Evolutionary conservation across 1,140 invertebrate genomes (phyloP), one percentile per base, ranked within the genome.

Genomic region (Bursaphelenchus mucronatus): DNA sequence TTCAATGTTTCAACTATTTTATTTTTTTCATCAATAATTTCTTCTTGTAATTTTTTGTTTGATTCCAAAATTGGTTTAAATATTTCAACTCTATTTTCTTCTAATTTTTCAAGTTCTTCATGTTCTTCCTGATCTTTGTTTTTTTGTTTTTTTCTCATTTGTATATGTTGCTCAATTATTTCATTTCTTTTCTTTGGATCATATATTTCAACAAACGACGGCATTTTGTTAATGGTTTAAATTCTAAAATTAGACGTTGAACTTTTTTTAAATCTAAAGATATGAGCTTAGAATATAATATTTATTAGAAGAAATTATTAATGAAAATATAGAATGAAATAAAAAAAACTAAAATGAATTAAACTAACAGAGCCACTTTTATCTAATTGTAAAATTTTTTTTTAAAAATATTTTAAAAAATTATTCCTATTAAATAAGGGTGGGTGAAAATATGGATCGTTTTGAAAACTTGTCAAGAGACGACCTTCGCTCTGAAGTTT

Each of bases 1-100:
- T 67, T 67, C 6, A 67, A 47, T n/a, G 63, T 67, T 54, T 66
- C 65, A 69, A 67, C 51, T 52, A 66, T 66, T 67, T 66, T 67
- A 40, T 66, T 66, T 41, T 54, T 43, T 19, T 67, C 65, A 19
- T 67, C 51, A 40, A 67, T 67, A 8, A 67, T 66, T 39, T 67
- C 65, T 17, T 67, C 46, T 67, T 68, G 66, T 3, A 68, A 54
- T 51, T 71, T 62, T 71, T 72, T 47, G 51, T 68, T 71, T 2
- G 66, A 70, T 63, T 68, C 67, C 41, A 71, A 40, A 50, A 68
- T 68, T 0, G 66, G 66, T 68, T 69, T 68, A 39, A 68, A 68
- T 21, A 68, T 10, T 66, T 68, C 66, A 15, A 61, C 47, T 71
- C 66, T 57, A 63, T 68, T 15, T n/a, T 59, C 45, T 72, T 72